Percentiles rank a stretch among this genome's conserved stretches.
Evolutionary conservation across 2,888 invertebrate genomes (phyloP).

Genomic region (Himalopsyche japonica): DNA sequence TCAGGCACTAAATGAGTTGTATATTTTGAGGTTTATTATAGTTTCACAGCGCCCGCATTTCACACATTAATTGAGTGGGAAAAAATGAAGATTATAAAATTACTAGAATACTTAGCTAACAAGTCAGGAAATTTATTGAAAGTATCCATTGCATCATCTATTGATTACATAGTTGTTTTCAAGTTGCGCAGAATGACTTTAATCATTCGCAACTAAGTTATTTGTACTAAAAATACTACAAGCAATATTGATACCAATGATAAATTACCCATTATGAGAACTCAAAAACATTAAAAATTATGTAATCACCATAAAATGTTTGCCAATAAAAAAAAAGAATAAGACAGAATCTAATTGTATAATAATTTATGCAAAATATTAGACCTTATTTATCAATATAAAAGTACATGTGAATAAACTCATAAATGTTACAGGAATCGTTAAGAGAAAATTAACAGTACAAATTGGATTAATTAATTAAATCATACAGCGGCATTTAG

Average conservation of each 20-base stretch:
- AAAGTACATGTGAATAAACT: neutral
- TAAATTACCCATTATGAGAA: neutral
- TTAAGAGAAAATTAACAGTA: neutral
- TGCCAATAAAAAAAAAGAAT: neutral
- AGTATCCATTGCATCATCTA: neutral
- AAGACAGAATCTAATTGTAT: neutral
- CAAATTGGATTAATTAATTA: neutral
- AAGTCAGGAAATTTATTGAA: neutral
- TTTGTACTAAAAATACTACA: neutral
- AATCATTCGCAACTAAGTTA: neutral
- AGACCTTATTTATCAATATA: neutral
- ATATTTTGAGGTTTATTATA: neutral
- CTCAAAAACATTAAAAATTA: neutral
- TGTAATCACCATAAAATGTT: neutral
- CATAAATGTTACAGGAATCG: neutral
- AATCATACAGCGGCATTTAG: neutral
- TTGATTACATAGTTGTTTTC: no score
- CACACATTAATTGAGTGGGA: neutral
- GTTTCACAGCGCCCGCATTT: neutral
- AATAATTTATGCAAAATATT: neutral
- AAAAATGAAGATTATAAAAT: neutral
- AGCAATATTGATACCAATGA: neutral
- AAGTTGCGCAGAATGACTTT: no score
- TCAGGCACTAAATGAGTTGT: neutral
- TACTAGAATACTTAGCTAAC: neutral